phyloP scores from a whole-genome alignment of 1,140 invertebrate genomes.

The Xylocopa sonorina region DNA sequence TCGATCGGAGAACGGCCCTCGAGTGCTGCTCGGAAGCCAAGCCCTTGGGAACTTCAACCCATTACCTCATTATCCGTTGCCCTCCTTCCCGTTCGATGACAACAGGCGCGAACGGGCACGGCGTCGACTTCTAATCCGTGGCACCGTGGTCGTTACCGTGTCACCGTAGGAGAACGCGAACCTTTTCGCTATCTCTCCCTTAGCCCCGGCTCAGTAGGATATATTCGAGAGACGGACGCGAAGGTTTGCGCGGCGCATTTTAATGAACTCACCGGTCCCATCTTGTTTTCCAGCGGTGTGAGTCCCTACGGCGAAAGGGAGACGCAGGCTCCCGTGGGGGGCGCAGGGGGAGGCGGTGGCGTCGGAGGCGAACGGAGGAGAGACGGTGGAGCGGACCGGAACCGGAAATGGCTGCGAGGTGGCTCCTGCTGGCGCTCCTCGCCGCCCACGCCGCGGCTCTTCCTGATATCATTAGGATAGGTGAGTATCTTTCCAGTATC shows the following conservation, averaged over 20 bases:
- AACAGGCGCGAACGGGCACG: background rate
- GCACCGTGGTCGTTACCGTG: conserved; percentile 15
- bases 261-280: conserved; percentile 69
- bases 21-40: background rate
- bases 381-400: conserved; percentile 65
- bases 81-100: background rate
- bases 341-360: conserved; percentile 31
- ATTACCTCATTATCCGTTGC: conserved; percentile 31
- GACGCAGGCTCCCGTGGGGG: conserved; percentile 29
- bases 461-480: conserved; percentile 80
- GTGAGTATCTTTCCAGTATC: conserved; percentile 72
- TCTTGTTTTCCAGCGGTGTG: conserved; percentile 71
- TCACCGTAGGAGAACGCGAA: background rate
- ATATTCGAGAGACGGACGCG: conserved; percentile 55
- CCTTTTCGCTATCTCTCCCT: background rate
- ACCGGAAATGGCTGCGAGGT: conserved; percentile 75
- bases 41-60: background rate
- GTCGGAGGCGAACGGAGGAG: conserved; percentile 38
- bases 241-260: conserved; percentile 66
- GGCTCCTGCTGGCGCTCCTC: conserved; percentile 74
- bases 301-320: conserved; percentile 50
- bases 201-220: background rate
- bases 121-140: conserved; percentile 36
- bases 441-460: conserved; percentile 72
- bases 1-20: background rate